Evolutionary conservation across 1,140 invertebrate species (phyloP).

Genomic region (Drosophila kurseongensis): DNA sequence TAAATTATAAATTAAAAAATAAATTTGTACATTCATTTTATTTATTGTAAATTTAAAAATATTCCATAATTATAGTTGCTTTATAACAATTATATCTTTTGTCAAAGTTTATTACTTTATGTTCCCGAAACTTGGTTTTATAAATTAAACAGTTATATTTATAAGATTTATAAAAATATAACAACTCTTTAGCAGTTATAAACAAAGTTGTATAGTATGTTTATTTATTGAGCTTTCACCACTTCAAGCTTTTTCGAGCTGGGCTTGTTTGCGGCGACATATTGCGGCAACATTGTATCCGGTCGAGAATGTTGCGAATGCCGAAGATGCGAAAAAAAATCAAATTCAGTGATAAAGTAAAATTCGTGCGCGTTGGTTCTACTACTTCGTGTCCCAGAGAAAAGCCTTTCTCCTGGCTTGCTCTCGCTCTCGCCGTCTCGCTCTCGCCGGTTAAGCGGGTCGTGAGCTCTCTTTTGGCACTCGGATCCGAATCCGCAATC

Average conservation of each 20-base stretch:
- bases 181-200: too few relatives aligned
- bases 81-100: too few relatives aligned
- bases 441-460: constrained; percentile 28
- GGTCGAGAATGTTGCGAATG: constrained; percentile 4
- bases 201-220: too few relatives aligned
- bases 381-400: constrained; percentile 57
- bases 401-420: constrained; percentile 4
- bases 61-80: too few relatives aligned
- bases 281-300: constrained; percentile 8
- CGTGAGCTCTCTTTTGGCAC: constrained; percentile 17
- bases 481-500: constrained; percentile 61
- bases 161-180: too few relatives aligned
- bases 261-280: background rate
- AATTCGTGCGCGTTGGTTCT: constrained; percentile 70
- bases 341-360: constrained; percentile 70
- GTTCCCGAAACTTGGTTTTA: too few relatives aligned
- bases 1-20: too few relatives aligned
- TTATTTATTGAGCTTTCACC: too few relatives aligned
- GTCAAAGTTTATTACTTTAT: too few relatives aligned
- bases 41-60: too few relatives aligned
- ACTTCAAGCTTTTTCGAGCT: constrained; percentile 11
- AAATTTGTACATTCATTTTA: too few relatives aligned
- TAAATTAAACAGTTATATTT: too few relatives aligned
- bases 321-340: constrained; percentile 62
- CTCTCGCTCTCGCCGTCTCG: constrained; percentile 16